These are phyloP conservation scores for Caenorhabditis afra DNA, from an alignment of 2,888 invertebrate species.

Conservation along the genomic window DNA sequence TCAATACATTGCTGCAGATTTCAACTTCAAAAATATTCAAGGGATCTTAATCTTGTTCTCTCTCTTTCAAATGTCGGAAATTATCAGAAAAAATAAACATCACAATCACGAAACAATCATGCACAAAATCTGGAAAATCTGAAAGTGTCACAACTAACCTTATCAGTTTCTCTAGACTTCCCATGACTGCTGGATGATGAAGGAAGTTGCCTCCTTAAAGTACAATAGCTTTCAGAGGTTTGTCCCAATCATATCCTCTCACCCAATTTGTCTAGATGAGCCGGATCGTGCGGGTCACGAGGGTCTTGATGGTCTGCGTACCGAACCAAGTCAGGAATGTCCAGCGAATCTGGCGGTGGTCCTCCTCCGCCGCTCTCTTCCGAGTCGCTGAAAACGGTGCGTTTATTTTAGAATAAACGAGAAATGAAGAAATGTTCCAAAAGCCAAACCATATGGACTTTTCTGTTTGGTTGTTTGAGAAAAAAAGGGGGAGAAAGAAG, in stretches of 20 bases:
- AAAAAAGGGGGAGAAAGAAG: conserved; percentile 31
- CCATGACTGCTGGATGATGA: conserved; percentile 70
- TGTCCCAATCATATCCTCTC: background rate
- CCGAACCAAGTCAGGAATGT: conserved; percentile 54
- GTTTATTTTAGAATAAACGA: no score
- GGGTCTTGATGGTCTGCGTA: conserved; percentile 57
- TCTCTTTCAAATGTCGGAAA: conserved; percentile 20
- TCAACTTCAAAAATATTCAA: conserved; percentile 5
- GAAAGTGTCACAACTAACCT: conserved; percentile 64
- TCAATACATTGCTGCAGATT: background rate
- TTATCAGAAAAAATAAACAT: conserved; percentile 31
- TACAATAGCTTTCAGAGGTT: background rate
- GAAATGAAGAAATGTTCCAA: conserved; percentile 2
- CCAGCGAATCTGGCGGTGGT: conserved; percentile 55
- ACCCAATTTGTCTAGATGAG: conserved; percentile 52
- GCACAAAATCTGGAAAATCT: background rate
- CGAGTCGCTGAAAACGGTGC: conserved; percentile 54
- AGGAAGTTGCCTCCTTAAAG: conserved; percentile 57
- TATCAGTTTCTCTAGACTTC: conserved; percentile 69
- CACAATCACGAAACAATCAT: background rate
- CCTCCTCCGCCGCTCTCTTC: conserved; percentile 62
- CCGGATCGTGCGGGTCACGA: conserved; percentile 49
- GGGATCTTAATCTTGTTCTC: background rate
- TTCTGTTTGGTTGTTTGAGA: conserved; percentile 35
- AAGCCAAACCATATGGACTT: conserved; percentile 38